A percentile compares a stretch with the other conserved stretches of the same genome.
These are phyloP conservation scores for Pholis gunnellus DNA, from an alignment of 2,113 vertebrate genomes.

Conservation along the genomic window DNA sequence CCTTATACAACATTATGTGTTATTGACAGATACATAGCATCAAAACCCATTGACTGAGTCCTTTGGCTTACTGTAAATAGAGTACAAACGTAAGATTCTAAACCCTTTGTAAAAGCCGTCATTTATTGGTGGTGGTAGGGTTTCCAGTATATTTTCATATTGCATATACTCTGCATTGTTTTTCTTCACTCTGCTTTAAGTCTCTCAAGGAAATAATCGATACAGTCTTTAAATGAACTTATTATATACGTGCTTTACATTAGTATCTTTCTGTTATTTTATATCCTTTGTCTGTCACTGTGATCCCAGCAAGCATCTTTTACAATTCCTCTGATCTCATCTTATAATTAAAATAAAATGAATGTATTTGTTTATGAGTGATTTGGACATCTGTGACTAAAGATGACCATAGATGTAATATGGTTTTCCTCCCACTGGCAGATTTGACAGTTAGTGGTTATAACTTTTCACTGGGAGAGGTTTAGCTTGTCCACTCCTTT, in stretches of 20 bases:
- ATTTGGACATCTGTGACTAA: constrained; percentile 20
- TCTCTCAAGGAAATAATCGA: neutral
- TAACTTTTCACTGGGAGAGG: constrained; percentile 69
- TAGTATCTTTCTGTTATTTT: neutral
- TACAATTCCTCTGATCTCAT: neutral
- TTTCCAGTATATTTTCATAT: neutral
- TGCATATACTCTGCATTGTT: neutral
- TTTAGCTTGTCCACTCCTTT: constrained; percentile 70
- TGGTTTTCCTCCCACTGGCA: constrained; percentile 35
- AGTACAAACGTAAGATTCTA: neutral
- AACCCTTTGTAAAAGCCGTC: neutral
- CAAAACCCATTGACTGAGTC: neutral
- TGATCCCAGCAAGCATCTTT: neutral
- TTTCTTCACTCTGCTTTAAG: neutral
- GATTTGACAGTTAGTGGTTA: constrained; percentile 73
- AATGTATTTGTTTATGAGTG: neutral
- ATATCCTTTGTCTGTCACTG: neutral
- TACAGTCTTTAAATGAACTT: neutral
- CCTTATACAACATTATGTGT: neutral
- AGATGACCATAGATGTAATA: constrained; percentile 14
- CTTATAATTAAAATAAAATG: neutral
- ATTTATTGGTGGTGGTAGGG: neutral
- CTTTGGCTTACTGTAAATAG: neutral
- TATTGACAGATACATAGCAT: neutral
- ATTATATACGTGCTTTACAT: neutral